Evolutionary conservation across 2,888 invertebrate genomes (phyloP).

Genomic region (Cecidostiba fungosa): DNA sequence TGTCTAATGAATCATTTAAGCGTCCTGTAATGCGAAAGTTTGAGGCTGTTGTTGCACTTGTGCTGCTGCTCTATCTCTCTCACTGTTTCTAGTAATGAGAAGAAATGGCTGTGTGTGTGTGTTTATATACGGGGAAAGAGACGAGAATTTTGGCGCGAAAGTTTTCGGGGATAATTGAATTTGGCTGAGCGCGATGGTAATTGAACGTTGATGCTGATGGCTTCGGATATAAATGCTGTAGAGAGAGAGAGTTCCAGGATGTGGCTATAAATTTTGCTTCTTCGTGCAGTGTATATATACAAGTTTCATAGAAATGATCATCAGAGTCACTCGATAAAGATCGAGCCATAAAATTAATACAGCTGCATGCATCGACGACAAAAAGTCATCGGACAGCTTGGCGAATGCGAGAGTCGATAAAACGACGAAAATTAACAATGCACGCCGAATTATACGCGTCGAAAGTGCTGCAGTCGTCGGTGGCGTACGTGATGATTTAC

Average conservation of each 20-base stretch:
- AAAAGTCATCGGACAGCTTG: not conserved
- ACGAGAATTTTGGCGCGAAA: not conserved
- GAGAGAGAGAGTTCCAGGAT: not conserved
- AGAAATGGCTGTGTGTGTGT: not conserved
- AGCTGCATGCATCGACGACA: not conserved
- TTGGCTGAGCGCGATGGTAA: not conserved
- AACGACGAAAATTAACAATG: slow-evolving; percentile 33
- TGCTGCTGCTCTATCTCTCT: not conserved
- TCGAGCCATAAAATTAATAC: too few relatives aligned
- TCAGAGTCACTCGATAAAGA: too few relatives aligned
- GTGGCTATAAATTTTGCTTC: not conserved
- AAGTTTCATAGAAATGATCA: too few relatives aligned
- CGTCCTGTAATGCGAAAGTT: slow-evolving; percentile 2
- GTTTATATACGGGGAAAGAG: not conserved
- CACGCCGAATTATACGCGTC: not conserved
- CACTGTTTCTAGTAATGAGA: not conserved
- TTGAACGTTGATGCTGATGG: not conserved
- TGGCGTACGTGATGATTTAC: slow-evolving; percentile 23
- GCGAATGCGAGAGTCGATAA: too few relatives aligned
- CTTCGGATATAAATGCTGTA: not conserved
- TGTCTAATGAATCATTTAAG: slow-evolving; percentile 5
- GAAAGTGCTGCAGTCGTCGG: not conserved
- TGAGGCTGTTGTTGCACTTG: not conserved
- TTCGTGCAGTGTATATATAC: too few relatives aligned
- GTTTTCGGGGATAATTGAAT: not conserved